phyloP scores from a whole-genome alignment of 2,797 vertebrate genomes.

The Hirundo rustica region DNA sequence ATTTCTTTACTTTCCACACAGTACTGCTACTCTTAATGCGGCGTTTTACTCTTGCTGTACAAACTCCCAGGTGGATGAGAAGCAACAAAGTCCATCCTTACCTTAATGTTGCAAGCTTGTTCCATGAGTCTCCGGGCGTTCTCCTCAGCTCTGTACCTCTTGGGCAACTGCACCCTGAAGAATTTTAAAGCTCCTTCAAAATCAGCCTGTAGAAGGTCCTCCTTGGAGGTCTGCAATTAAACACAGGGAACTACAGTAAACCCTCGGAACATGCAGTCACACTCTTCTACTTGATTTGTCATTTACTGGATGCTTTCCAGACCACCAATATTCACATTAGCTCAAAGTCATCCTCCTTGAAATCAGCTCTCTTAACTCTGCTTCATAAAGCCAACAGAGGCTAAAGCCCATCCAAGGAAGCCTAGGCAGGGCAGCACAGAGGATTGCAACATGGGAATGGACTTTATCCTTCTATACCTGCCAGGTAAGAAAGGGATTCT shows the following conservation, averaged over 20 bases:
- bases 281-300: background rate
- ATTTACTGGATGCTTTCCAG: constrained; percentile 9
- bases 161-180: constrained; percentile 97
- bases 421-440: background rate
- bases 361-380: background rate
- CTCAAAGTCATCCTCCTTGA: background rate
- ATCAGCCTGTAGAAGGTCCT: constrained; percentile 97
- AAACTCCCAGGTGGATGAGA: background rate
- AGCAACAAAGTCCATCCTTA: constrained; percentile 56
- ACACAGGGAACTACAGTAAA: constrained; percentile 19
- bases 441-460: background rate
- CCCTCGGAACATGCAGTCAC: background rate
- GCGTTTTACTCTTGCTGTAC: background rate
- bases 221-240: constrained; percentile 92
- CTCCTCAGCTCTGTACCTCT: constrained; percentile 96
- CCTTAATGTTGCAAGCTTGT: constrained; percentile 98
- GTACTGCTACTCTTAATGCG: background rate
- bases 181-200: constrained; percentile 99
- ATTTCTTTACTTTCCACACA: background rate
- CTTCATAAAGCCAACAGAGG: background rate
- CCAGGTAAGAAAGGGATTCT: background rate
- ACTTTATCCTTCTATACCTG: background rate
- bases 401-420: background rate
- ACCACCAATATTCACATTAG: background rate
- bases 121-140: constrained; percentile 97